A percentile compares a stretch with the other conserved stretches of the same genome.
These are phyloP conservation scores for Sapajus apella DNA, from an alignment of 2,113 vertebrate species.

Conservation along the genomic window DNA sequence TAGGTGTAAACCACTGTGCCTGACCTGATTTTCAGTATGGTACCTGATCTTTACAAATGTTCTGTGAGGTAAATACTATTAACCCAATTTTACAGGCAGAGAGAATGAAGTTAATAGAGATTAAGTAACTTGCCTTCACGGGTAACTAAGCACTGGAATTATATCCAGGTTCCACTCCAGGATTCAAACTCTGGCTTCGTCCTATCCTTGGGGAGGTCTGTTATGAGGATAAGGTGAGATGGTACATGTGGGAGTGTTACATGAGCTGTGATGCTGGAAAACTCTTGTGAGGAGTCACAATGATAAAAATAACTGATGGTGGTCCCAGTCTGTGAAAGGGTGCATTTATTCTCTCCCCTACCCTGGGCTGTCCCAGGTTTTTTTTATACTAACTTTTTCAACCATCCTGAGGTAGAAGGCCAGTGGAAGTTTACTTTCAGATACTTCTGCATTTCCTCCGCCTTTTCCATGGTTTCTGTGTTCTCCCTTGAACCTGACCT, in stretches of 20 bases:
- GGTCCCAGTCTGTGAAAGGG: neutral
- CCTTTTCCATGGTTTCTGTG: neutral
- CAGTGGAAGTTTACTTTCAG: neutral
- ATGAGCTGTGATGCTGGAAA: rapidly evolving
- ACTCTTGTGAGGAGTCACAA: neutral
- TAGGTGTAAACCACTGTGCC: no score
- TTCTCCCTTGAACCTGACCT: neutral
- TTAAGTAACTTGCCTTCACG: neutral
- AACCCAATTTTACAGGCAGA: neutral
- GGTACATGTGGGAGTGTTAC: neutral
- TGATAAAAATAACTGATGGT: neutral
- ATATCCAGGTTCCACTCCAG: rapidly evolving
- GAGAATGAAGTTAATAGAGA: neutral
- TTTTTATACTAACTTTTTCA: neutral
- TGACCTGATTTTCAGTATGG: neutral
- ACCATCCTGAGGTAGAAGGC: neutral
- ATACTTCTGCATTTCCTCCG: neutral
- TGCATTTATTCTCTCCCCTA: neutral
- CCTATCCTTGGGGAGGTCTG: neutral
- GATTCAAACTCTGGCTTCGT: neutral
- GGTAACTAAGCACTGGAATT: neutral
- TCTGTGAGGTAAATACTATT: neutral
- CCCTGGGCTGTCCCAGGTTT: neutral
- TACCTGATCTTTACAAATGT: neutral
- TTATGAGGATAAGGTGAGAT: neutral